These are phyloP conservation scores for Acanthosoma haemorrhoidale DNA, from an alignment of 2,888 invertebrate genomes.

Conservation along the genomic window DNA sequence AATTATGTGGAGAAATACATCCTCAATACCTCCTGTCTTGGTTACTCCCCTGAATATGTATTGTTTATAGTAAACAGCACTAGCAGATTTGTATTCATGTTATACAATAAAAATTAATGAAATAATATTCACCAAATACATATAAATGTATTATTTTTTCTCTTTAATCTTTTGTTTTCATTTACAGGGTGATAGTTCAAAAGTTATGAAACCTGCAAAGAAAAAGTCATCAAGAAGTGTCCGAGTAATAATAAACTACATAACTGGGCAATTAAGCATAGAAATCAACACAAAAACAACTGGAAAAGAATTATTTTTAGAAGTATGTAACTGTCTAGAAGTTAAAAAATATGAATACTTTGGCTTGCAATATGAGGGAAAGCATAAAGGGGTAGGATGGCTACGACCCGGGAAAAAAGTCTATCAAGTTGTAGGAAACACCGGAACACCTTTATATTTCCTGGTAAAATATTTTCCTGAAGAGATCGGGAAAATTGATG, in stretches of 20 bases:
- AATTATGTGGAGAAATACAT: too few species aligned
- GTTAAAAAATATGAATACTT: constrained; percentile 35
- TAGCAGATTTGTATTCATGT: too few species aligned
- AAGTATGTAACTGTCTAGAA: constrained; percentile 34
- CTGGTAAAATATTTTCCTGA: constrained; percentile 37
- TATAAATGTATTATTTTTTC: too few species aligned
- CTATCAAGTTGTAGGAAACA: constrained; percentile 25
- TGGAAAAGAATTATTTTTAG: constrained; percentile 35
- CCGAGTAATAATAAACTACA: constrained; percentile 13
- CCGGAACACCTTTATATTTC: constrained; percentile 30
- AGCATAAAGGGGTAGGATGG: constrained; percentile 31
- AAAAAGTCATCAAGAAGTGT: background rate
- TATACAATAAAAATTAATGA: too few species aligned
- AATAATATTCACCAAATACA: too few species aligned
- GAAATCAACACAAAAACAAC: constrained; percentile 25
- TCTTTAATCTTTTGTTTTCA: too few species aligned
- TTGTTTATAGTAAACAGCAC: too few species aligned
- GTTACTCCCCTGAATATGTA: too few species aligned
- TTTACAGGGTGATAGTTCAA: background rate
- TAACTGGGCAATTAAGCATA: constrained; percentile 31
- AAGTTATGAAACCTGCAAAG: constrained; percentile 5
- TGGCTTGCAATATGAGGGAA: constrained; percentile 34
- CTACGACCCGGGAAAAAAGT: constrained; percentile 34
- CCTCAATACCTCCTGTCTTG: too few species aligned
- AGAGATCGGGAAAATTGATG: constrained; percentile 33